Conservation (phyloP, 2,797 vertebrate species). For the Gymnoscopelus braueri region DNA sequence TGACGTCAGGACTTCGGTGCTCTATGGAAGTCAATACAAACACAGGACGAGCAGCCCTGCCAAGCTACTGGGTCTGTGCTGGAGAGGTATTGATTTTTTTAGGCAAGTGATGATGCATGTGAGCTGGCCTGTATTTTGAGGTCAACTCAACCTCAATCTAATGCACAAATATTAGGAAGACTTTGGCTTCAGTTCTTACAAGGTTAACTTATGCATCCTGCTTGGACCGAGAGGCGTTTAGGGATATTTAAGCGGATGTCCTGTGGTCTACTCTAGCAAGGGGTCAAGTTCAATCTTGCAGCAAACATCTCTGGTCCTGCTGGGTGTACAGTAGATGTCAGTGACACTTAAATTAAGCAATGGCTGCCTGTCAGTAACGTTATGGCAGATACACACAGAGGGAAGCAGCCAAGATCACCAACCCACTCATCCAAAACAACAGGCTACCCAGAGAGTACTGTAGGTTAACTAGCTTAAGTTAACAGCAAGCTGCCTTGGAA, state of each 20-base stretch:
- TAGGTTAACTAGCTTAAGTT: neutral
- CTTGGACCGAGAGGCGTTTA: no score
- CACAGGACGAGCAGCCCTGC: constrained; percentile 32
- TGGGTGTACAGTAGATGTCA: neutral
- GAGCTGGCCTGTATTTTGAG: no score
- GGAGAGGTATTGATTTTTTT: constrained; percentile 68
- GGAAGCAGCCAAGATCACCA: neutral
- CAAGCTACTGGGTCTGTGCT: constrained; percentile 39
- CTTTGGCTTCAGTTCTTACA: no score
- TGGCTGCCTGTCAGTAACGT: neutral
- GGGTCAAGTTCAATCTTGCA: neutral
- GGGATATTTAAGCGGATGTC: no score
- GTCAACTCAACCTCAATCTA: no score
- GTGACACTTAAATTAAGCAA: neutral
- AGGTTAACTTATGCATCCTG: no score
- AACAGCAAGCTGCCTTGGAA: no score
- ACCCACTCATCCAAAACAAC: neutral
- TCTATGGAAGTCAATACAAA: constrained; percentile 15
- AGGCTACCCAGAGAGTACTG: neutral
- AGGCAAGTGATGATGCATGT: constrained; percentile 17
- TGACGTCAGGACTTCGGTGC: no score
- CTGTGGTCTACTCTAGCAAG: no score
- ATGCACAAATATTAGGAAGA: no score
- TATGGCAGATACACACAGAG: constrained; percentile 18
- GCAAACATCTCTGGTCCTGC: neutral